Base-by-base conservation (phyloP, 2,888 invertebrate species). In the Nymphalis polychloros region DNA sequence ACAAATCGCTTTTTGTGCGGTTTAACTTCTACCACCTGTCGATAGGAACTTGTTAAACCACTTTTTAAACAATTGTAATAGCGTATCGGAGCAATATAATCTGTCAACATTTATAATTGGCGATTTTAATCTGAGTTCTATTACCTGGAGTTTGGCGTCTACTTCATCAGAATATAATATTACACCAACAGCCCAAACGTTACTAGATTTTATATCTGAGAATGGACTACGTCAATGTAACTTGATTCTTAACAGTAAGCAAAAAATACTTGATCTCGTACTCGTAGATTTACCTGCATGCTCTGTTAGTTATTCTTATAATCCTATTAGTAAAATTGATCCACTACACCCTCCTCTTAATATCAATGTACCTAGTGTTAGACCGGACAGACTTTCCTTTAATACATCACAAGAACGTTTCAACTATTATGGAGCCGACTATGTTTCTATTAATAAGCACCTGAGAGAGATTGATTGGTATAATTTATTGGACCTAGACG, bases 11-110 rank as follows among this genome's bases (percentile, higher is more conserved):
- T 47, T 60, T 7, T 60, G 59, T 60, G 41, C 20, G 6, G 17
- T 61, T 17, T 49, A 61, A 8, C 20, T 61, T 6, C 60, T 48
- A 2, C 48, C 60, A 61, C 60, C 60, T 17, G 63, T 63, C 8
- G 52, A 31, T 41, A 63, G 47, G n/a, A 46, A n/a, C 13, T 27
- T 64, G 23, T 57, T 64, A n/a, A 48, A 64, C 48, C 2, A n/a
- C 17, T 64, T 64, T 57, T 57, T 57, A 48, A 57, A 57, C 27
- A 64, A 64, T 27, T 64, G 64, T 27, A 64, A 64, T 55, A 55
- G 64, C 10, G 23, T 23, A 23, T 23, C 23, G 23, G 23, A 23
- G 23, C 23, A 23, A 23, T 2, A 23, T 23, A 23, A 23, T 23
- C 23, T 23, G 23, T 23, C 23, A 23, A 23, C 23, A 23, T 23